Conservation (phyloP, 2,797 vertebrate species). For the Emys orbicularis region DNA sequence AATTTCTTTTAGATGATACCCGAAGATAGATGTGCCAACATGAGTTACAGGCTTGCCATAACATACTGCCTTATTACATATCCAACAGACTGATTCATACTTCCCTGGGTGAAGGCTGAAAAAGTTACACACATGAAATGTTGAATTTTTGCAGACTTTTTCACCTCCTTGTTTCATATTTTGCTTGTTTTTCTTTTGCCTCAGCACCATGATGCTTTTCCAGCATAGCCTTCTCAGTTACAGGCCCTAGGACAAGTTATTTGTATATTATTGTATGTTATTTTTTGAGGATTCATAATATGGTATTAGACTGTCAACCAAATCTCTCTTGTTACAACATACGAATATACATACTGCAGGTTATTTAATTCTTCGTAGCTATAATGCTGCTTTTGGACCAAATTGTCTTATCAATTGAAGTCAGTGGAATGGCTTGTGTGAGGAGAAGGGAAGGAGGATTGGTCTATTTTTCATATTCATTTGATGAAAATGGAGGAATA, state of each 20-base stretch:
- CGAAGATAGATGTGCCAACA: not conserved
- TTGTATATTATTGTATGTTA: too few relatives aligned
- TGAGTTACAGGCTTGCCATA: not conserved
- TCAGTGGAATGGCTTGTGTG: not conserved
- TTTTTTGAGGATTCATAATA: not conserved
- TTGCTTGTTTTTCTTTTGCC: not conserved
- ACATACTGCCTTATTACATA: not conserved
- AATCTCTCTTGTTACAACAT: not conserved
- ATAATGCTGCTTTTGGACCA: not conserved
- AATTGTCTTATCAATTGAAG: not conserved
- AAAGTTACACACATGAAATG: not conserved
- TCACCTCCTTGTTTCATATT: not conserved
- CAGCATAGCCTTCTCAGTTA: not conserved
- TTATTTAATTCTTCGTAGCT: not conserved
- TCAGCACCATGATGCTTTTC: not conserved
- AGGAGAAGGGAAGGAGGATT: not conserved
- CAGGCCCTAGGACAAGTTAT: not conserved
- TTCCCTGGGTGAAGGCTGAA: not conserved
- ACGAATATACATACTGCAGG: not conserved
- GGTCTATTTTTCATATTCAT: not conserved
- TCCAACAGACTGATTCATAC: not conserved
- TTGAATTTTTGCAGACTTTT: not conserved
- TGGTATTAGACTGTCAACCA: not conserved
- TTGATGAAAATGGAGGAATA: not conserved
- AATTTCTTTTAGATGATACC: not conserved